Conservation (phyloP, 2,888 invertebrate genomes). For the Melinaea marsaeus region DNA sequence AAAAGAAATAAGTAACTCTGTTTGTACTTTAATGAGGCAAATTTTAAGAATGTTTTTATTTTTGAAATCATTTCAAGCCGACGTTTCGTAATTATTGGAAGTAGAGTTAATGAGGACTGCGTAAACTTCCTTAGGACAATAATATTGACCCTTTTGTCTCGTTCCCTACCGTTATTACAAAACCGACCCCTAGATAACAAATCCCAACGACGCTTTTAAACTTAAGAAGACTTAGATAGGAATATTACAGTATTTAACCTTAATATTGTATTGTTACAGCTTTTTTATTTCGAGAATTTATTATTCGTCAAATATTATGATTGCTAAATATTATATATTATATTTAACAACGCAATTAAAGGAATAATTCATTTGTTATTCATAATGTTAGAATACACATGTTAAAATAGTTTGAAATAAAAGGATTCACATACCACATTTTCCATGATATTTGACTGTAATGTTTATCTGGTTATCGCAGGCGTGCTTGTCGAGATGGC, state of each 20-base stretch:
- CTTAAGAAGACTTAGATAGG: constrained; percentile 39
- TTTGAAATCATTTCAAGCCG: background rate
- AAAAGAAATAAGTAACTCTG: background rate
- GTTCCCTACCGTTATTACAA: constrained; percentile 50
- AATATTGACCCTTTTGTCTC: constrained; percentile 58
- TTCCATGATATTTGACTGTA: constrained; percentile 88
- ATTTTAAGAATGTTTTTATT: background rate
- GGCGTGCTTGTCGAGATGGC: constrained; percentile 89
- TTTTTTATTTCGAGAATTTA: no score
- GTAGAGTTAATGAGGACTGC: constrained; percentile 6
- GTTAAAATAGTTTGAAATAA: background rate
- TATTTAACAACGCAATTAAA: no score
- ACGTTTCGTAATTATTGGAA: background rate
- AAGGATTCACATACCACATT: constrained; percentile 84
- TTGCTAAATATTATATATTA: no score
- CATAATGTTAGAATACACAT: no score
- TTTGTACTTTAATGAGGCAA: background rate
- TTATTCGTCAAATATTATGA: no score
- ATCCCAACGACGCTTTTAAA: constrained; percentile 56
- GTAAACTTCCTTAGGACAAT: constrained; percentile 29
- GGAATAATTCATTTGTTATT: no score
- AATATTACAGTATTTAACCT: no score
- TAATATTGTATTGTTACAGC: no score
- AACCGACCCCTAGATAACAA: constrained; percentile 56
- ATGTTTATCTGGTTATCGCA: constrained; percentile 86